A percentile compares a stretch with the other conserved stretches of the same genome.
Evolutionary conservation across 2,797 vertebrate species (phyloP).

Genomic region (Trachops cirrhosus): DNA sequence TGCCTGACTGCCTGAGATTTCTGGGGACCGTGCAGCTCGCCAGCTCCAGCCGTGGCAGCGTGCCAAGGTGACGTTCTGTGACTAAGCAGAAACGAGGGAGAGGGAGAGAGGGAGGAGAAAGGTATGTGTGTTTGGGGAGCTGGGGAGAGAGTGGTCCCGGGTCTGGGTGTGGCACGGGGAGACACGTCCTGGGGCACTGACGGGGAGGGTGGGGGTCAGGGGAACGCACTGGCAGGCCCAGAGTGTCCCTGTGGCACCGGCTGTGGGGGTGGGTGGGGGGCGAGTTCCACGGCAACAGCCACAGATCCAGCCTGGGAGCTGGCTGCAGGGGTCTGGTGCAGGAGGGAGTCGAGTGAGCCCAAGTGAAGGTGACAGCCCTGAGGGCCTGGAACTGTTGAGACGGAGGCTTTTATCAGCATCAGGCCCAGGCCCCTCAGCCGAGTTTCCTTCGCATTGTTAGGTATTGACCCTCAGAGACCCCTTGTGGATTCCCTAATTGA

Average conservation of each 20-base stretch:
- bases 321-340: background rate
- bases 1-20: constrained; percentile 50
- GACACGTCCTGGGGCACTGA: background rate
- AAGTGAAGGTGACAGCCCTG: background rate
- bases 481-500: constrained; percentile 99
- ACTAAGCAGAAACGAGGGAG: constrained; percentile 60
- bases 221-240: background rate
- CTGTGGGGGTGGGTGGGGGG: background rate
- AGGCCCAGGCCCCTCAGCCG: constrained; percentile 39
- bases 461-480: constrained; percentile 98
- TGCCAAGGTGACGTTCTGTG: constrained; percentile 68
- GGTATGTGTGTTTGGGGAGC: constrained; percentile 63
- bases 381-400: constrained; percentile 25
- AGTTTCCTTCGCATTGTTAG: constrained; percentile 92
- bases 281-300: background rate
- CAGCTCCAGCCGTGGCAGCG: constrained; percentile 47
- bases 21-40: constrained; percentile 54
- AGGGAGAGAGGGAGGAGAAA: constrained; percentile 76
- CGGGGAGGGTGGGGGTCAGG: background rate
- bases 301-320: background rate
- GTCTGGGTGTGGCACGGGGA: background rate
- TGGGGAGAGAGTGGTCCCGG: constrained; percentile 53
- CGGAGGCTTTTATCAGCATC: constrained; percentile 61
- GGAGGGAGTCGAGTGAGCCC: background rate
- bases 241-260: background rate